Base-by-base conservation (phyloP, 1,140 invertebrate species). In the Metopolophium dirhodum region DNA sequence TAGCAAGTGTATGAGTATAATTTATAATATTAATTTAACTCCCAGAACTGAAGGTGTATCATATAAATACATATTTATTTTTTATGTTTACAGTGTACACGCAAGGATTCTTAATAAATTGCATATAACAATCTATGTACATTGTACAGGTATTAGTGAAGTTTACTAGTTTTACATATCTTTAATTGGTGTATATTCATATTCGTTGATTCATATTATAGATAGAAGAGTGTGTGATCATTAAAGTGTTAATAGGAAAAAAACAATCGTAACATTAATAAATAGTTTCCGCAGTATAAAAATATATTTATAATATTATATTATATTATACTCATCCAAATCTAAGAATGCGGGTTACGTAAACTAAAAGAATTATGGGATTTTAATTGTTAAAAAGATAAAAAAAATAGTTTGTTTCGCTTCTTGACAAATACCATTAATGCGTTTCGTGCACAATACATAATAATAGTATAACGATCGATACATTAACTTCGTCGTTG, bases 401-500 rank as follows among this genome's bases (percentile, higher is more conserved):
- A n/a, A 77, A 54, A 68, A 77, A 35, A 41, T 41, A 30, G 61
- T 68, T 68, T 68, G 30, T 18, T 35, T 18, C 6, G 61, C 30
- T 77, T 77, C 14, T 77, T 77, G n/a, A 77, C 61, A 77, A 77
- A 77, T 77, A n/a, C 61, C 61, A 77, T 77, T n/a, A 77, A 77
- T 77, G n/a, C n/a, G 30, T 77, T 77, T 77, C 30, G 61, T 77
- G 30, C 61, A 77, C n/a, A 77, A 77, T 77, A 77, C 61, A 77
- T 77, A 77, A 77, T 77, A 77, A 77, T 77, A 77, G 14, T 77
- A 77, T 77, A 77, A 68, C 14, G 61, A n/a, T 77, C 61, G 30
- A 77, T 77, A 77, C 61, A 77, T 77, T 77, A 77, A n/a, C 14
- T n/a, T 77, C n/a, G 30, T 77, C 14, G 30, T 77, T 77, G n/a